phyloP scores from a whole-genome alignment of 2,113 vertebrate genomes.

The Rhizomys pruinosus region DNA sequence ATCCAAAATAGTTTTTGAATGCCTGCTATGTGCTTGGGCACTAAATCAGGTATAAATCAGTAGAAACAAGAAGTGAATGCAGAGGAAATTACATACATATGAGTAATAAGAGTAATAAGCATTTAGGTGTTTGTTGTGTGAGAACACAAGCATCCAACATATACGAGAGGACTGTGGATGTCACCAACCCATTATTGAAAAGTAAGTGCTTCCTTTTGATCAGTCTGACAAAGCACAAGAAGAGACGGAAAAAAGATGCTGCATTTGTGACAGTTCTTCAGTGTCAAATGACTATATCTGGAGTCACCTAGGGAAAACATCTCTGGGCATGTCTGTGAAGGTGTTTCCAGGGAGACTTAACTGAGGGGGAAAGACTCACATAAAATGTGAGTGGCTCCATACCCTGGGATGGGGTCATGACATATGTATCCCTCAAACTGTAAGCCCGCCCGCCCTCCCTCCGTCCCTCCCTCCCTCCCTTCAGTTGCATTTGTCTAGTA shows the following conservation, averaged over 20 bases:
- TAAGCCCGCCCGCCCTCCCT: too few relatives aligned
- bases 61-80: background rate
- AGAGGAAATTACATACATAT: background rate
- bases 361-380: background rate
- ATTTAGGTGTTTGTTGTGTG: too few relatives aligned
- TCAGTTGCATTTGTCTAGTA: background rate
- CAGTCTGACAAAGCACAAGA: background rate
- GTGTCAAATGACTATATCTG: background rate
- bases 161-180: background rate
- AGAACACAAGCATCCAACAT: background rate
- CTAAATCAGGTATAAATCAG: background rate
- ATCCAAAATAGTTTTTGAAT: background rate
- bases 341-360: background rate
- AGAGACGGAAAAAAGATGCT: background rate
- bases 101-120: background rate
- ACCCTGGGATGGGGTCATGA: background rate
- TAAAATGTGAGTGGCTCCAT: background rate
- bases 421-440: background rate
- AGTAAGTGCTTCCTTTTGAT: background rate
- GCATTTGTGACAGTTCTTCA: background rate
- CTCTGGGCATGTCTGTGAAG: background rate
- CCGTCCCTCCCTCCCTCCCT: too few relatives aligned
- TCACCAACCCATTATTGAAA: background rate
- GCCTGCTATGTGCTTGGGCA: background rate
- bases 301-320: background rate